Conservation (phyloP, 2,888 invertebrate genomes). For the Lordiphosa fenestrarum region DNA sequence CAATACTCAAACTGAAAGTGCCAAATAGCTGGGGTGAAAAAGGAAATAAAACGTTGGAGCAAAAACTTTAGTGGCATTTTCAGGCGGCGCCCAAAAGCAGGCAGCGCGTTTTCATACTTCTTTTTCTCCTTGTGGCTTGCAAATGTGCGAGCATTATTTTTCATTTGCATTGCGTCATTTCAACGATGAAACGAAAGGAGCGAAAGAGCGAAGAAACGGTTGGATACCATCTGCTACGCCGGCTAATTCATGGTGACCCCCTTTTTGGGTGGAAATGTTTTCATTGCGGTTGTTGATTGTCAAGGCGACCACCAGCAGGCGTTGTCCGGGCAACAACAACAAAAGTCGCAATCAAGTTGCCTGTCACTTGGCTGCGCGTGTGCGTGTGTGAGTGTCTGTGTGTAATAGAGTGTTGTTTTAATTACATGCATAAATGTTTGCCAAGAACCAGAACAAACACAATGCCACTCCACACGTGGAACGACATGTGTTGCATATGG, state of each 20-base stretch:
- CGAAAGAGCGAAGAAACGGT: neutral
- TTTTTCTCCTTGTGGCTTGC: conserved; percentile 7
- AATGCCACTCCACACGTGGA: conserved; percentile 8
- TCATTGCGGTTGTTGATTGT: conserved; percentile 55
- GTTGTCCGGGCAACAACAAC: conserved; percentile 54
- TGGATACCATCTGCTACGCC: conserved; percentile 24
- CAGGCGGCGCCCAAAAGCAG: conserved; percentile 28
- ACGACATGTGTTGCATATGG: conserved; percentile 2
- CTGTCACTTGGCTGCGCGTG: conserved; percentile 27
- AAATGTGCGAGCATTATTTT: conserved; percentile 44
- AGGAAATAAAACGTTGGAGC: conserved; percentile 32
- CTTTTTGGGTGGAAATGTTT: conserved; percentile 17
- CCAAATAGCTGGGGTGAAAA: conserved; percentile 14
- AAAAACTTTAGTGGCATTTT: conserved; percentile 42
- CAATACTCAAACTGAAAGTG: conserved; percentile 33
- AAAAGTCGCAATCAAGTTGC: conserved; percentile 47
- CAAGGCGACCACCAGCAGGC: conserved; percentile 60
- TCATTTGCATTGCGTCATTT: conserved; percentile 70
- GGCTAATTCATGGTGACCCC: conserved; percentile 36
- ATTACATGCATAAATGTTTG: conserved; percentile 57
- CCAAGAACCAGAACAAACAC: conserved; percentile 19
- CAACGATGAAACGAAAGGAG: conserved; percentile 2
- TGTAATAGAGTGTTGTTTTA: conserved; percentile 57
- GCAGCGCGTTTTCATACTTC: conserved; percentile 28
- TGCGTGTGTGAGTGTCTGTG: conserved; percentile 11